A percentile compares a stretch with the other conserved stretches of the same genome.
Conservation (phyloP, 2,797 vertebrate species). For the Periophthalmus magnuspinnatus region DNA sequence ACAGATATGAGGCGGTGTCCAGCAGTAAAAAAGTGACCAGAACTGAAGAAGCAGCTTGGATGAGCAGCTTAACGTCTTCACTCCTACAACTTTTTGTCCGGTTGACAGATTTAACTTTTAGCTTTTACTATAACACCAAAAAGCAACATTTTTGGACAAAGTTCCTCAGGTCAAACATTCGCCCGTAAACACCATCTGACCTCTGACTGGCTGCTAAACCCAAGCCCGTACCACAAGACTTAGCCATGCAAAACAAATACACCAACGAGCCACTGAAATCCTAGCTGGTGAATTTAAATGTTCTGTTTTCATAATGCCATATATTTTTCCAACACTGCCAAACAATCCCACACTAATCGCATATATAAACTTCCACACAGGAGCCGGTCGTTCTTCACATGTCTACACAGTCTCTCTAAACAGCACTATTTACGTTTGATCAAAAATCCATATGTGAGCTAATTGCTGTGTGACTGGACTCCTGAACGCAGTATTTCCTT, state of each 20-base stretch:
- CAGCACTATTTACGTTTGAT: constrained; percentile 12
- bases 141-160: no score
- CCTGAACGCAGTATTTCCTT: constrained; percentile 33
- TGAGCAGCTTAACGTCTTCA: no score
- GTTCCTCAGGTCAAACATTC: background rate
- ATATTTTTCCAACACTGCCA: background rate
- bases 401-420: background rate
- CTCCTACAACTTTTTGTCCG: no score
- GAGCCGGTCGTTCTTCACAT: background rate
- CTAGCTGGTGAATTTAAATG: background rate
- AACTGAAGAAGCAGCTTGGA: no score
- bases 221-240: background rate
- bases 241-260: no score
- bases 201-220: background rate
- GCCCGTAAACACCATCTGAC: background rate
- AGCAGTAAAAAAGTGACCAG: no score
- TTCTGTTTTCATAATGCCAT: background rate
- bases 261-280: no score
- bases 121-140: no score
- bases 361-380: background rate
- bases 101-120: no score
- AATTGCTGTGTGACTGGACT: constrained; percentile 47
- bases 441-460: constrained; percentile 9
- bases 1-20: no score
- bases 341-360: background rate